A percentile compares a stretch with the other conserved stretches of the same genome.
Evolutionary conservation across 2,888 invertebrate genomes (phyloP).

Genomic region (Lutraria lutraria): DNA sequence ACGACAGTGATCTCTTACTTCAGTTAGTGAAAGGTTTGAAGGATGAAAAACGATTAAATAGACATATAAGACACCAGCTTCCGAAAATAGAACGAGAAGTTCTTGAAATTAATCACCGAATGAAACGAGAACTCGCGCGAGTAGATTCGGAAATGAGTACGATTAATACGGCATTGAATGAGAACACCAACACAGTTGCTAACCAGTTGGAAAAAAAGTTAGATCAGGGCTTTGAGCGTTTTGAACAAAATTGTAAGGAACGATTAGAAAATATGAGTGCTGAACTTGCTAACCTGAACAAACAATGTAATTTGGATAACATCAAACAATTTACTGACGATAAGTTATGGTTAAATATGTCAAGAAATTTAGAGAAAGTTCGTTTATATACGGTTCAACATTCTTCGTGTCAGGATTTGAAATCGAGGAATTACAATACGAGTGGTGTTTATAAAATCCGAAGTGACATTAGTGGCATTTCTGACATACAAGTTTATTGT

Average conservation of each 20-base stretch:
- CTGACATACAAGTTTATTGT: constrained; percentile 18
- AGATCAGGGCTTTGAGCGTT: no score
- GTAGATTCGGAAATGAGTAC: no score
- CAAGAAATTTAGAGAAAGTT: neutral
- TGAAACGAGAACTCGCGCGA: no score
- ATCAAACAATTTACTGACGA: no score
- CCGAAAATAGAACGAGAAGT: neutral
- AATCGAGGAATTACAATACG: neutral
- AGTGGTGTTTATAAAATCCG: neutral
- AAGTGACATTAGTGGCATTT: neutral
- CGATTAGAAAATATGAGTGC: no score
- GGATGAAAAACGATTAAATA: neutral
- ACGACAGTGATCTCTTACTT: neutral
- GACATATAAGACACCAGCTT: neutral
- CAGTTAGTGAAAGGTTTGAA: neutral
- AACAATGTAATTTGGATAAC: no score
- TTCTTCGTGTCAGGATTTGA: neutral
- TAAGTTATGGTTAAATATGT: neutral
- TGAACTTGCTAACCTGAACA: neutral
- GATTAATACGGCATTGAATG: no score
- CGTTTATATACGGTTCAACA: no score
- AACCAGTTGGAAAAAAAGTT: no score
- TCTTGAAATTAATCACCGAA: neutral
- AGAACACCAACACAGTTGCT: no score
- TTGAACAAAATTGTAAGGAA: no score